phyloP scores from a whole-genome alignment of 2,113 vertebrate genomes.

The Tiliqua scincoides region DNA sequence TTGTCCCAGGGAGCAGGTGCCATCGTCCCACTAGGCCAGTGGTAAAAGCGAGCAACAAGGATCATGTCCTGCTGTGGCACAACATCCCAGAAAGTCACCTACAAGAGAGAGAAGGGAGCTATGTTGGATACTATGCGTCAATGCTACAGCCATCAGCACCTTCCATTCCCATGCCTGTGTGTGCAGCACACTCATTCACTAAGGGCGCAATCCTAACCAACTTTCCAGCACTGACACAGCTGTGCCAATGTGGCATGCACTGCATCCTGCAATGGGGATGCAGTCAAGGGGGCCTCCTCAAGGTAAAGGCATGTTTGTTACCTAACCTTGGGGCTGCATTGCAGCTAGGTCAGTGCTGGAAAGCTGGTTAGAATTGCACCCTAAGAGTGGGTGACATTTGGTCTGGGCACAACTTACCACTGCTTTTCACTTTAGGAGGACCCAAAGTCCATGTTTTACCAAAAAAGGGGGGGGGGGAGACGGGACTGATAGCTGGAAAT shows the following conservation, averaged over 20 bases:
- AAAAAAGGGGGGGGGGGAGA: too few species aligned
- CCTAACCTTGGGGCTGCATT: too few species aligned
- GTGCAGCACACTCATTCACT: background rate
- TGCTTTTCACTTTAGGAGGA: background rate
- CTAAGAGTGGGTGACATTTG: background rate
- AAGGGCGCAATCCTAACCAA: too few species aligned
- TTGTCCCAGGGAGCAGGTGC: conserved; percentile 46
- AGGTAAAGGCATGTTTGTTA: too few species aligned
- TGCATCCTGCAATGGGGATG: too few species aligned
- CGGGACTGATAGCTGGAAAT: too few species aligned
- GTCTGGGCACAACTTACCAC: background rate
- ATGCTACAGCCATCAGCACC: background rate
- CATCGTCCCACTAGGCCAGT: conserved; percentile 53
- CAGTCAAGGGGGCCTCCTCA: too few species aligned
- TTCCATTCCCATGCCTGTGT: background rate
- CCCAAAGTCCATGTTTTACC: too few species aligned
- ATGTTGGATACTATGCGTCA: background rate
- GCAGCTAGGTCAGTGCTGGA: too few species aligned
- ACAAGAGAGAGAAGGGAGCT: background rate
- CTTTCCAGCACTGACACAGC: too few species aligned
- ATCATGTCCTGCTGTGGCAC: conserved; percentile 52
- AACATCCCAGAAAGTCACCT: conserved; percentile 46
- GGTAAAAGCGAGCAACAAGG: conserved; percentile 58
- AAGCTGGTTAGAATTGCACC: too few species aligned
- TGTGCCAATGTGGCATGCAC: too few species aligned